Conservation (phyloP, 2,888 invertebrate species). For the Thera obeliscata region DNA sequence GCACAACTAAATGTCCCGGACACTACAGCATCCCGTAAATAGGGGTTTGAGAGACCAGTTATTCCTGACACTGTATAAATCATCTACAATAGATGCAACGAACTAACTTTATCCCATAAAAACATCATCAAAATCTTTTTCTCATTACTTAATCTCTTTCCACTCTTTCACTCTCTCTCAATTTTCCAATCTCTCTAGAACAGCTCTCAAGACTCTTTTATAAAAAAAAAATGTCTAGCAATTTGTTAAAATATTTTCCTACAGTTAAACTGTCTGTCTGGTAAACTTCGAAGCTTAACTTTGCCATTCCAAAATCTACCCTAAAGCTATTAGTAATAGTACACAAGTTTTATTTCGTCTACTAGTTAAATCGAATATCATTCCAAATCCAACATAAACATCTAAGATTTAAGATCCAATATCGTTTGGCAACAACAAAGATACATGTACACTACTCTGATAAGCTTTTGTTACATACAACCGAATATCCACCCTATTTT, state of each 20-base stretch:
- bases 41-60: no score
- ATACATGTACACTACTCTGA: conserved; percentile 26
- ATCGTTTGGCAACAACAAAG: conserved; percentile 3
- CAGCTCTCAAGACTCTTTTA: no score
- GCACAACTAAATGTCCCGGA: no score
- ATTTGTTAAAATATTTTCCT: conserved; percentile 23
- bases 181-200: no score
- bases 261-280: conserved; percentile 31
- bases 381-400: conserved; percentile 9
- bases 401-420: conserved; percentile 6
- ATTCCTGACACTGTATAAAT: no score
- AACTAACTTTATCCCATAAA: no score
- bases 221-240: conserved; percentile 32
- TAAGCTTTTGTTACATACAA: conserved; percentile 28
- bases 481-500: conserved; percentile 25
- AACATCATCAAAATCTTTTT: no score
- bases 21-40: no score
- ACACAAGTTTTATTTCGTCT: conserved; percentile 22
- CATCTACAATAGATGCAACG: no score
- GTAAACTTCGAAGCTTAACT: conserved; percentile 22
- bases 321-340: neutral
- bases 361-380: conserved; percentile 20
- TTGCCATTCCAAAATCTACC: conserved; percentile 14
- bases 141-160: no score
- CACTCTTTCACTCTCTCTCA: no score